A percentile compares a stretch with the other conserved stretches of the same genome.
phyloP scores from a whole-genome alignment of 2,888 invertebrate genomes.

The Marronus borbonicus region DNA sequence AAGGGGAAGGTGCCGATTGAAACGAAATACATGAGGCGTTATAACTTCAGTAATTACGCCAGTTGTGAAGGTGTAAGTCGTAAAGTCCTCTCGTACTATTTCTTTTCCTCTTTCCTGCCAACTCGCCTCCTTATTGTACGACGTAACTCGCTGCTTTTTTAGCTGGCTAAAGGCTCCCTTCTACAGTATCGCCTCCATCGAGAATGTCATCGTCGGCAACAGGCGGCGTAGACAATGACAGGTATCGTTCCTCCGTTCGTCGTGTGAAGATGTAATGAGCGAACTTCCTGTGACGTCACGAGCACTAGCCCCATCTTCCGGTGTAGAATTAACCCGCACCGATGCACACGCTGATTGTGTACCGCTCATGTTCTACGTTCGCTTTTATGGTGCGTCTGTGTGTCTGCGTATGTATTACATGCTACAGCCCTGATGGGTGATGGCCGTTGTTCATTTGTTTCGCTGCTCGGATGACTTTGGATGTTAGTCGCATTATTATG shows the following conservation, averaged over 20 bases:
- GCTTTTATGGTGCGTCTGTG: neutral
- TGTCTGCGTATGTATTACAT: slow-evolving; percentile 6
- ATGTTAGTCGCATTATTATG: neutral
- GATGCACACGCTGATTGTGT: slow-evolving; percentile 61
- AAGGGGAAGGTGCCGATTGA: slow-evolving; percentile 44
- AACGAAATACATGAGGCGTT: slow-evolving; percentile 45
- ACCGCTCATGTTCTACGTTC: slow-evolving; percentile 25
- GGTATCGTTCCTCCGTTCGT: slow-evolving; percentile 51
- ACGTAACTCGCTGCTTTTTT: slow-evolving; percentile 2
- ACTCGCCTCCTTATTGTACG: neutral
- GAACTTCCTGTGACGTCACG: slow-evolving; percentile 60
- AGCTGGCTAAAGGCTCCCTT: neutral
- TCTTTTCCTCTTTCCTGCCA: slow-evolving; percentile 17
- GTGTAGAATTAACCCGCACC: slow-evolving; percentile 63
- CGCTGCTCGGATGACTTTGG: too few relatives aligned
- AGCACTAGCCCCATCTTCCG: slow-evolving; percentile 62
- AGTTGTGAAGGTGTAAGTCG: slow-evolving; percentile 16
- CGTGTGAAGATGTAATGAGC: slow-evolving; percentile 56
- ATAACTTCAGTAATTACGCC: slow-evolving; percentile 37
- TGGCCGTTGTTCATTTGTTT: slow-evolving; percentile 2
- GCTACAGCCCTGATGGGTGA: neutral
- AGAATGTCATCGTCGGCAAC: slow-evolving; percentile 23
- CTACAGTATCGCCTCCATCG: neutral
- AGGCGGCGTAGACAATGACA: slow-evolving; percentile 49
- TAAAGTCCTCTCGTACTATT: neutral